Base-by-base conservation (phyloP, 37 sponge, comb jelly and placozoan genomes). In the Crambe crambe region DNA sequence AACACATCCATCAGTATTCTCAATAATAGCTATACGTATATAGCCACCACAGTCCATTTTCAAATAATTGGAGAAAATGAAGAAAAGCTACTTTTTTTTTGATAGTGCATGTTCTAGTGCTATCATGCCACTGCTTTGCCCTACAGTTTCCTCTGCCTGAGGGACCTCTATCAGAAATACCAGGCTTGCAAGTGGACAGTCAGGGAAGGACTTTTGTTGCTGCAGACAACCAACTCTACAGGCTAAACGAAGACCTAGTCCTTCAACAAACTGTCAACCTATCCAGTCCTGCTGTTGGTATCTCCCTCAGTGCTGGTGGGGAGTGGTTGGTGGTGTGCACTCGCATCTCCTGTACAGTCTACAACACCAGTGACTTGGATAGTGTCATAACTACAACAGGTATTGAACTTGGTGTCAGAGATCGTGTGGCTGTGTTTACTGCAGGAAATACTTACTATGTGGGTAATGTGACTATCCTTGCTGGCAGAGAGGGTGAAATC, bases 381-480 rank as follows among this genome's bases (percentile, higher is more conserved):
- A 30, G 5, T 29, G 65, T 6, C 15, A 42, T n/a, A 15, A 54
- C 37, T 2, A 21, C 3, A 1, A 63, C 30, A 2, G 15, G 27
- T 30, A 66, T 41, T 43, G 43, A 25, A n/a, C 68, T 42, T n/a
- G 43, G 3, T 31, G 18, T 15, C 42, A 22, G 56, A 68, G 68
- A 79, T 5, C 29, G 29, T 22, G 34, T 79, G 30, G 69, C 67
- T 15, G 8, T 68, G 8, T 56, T 79, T 34, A 43, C 79, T 10
- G 41, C 79, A 35, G 79, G 41, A 21, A 68, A 66, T 6, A 79
- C 68, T 32, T 79, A 68, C 68, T 79, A 79, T 30, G 37, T 68
- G 18, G 79, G 79, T 8, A 79, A 68, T 51, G 27, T 54, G 25
- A 18, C 2, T 5, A 47, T 12, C 6, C 51, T 12, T 15, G 5